Evolutionary conservation across 1,140 invertebrate genomes (phyloP).

Genomic region (Doryteuthis pealeii): DNA sequence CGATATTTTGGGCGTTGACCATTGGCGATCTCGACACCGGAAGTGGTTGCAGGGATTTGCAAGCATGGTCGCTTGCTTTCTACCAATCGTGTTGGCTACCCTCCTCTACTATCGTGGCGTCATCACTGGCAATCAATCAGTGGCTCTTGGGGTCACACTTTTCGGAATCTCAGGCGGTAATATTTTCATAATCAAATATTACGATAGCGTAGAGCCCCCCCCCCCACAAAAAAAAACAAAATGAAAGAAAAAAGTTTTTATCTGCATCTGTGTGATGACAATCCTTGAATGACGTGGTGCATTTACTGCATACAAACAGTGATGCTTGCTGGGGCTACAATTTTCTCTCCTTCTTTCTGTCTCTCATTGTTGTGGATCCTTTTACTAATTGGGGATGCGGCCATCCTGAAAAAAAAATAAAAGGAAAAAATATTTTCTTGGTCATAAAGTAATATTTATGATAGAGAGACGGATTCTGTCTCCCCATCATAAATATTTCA

Average conservation of each 20-base stretch:
- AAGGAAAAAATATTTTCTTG: no score
- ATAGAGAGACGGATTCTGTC: no score
- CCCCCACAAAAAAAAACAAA: neutral
- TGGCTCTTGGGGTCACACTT: neutral
- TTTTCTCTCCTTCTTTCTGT: neutral
- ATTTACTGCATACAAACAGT: no score
- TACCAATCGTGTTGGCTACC: neutral
- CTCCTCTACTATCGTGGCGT: neutral
- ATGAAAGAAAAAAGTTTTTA: neutral
- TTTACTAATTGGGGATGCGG: neutral
- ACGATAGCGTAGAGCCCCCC: neutral
- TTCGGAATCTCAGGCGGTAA: conserved; percentile 5
- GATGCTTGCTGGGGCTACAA: no score
- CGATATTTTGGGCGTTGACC: neutral
- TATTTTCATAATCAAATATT: neutral
- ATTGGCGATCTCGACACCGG: neutral
- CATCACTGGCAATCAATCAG: conserved; percentile 10
- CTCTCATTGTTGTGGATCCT: neutral
- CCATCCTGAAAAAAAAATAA: no score
- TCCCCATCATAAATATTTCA: no score
- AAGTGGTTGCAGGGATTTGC: neutral
- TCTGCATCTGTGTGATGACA: neutral
- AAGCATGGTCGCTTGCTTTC: neutral
- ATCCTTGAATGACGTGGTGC: neutral
- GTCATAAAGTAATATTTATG: no score